Percentiles rank a stretch among this genome's conserved stretches.
Conservation (phyloP, 2,113 vertebrate species). For the Callorhinus ursinus region DNA sequence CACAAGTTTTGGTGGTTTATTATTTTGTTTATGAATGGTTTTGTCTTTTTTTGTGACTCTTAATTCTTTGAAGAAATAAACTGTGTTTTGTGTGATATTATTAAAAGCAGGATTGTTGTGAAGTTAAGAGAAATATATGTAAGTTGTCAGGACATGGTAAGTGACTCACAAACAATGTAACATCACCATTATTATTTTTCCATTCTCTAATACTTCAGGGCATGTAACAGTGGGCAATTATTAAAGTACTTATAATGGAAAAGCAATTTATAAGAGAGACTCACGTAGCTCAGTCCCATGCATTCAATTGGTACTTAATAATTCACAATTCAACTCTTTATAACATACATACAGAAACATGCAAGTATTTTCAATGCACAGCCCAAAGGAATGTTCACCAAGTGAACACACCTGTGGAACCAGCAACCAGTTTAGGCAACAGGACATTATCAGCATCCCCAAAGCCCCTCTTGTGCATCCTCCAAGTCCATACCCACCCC, state of each 20-base stretch:
- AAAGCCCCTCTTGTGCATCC: background rate
- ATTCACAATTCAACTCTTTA: background rate
- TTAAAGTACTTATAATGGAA: background rate
- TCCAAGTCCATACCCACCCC: background rate
- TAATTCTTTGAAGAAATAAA: constrained; percentile 4
- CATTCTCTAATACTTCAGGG: background rate
- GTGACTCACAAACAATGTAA: background rate
- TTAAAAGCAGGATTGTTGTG: background rate
- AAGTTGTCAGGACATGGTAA: background rate
- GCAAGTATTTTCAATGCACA: background rate
- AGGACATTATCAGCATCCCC: background rate
- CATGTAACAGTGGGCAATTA: background rate
- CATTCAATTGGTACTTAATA: background rate
- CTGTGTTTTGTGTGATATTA: background rate
- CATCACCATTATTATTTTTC: background rate
- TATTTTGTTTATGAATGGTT: constrained; percentile 22
- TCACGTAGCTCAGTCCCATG: background rate
- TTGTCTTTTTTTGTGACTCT: constrained; percentile 17
- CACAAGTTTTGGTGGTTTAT: background rate
- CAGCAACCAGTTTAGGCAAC: background rate
- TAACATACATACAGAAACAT: background rate
- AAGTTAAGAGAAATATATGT: background rate
- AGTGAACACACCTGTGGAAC: background rate
- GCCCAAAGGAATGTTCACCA: background rate
- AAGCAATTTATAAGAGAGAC: background rate